Evolutionary conservation across 2,797 vertebrate genomes (phyloP).

Genomic region (Siniperca obscura): DNA sequence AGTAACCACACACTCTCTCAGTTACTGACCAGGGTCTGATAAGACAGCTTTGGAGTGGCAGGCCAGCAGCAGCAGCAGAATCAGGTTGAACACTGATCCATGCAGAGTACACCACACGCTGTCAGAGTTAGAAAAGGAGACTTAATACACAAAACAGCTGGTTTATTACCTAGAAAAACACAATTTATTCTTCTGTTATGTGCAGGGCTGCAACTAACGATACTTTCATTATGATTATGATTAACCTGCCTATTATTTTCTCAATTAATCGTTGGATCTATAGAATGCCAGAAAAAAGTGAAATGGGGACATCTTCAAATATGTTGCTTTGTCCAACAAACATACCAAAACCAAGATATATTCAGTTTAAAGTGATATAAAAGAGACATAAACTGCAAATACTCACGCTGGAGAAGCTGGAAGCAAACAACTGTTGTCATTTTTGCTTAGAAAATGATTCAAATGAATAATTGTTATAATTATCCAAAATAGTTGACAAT

Average conservation of each 20-base stretch:
- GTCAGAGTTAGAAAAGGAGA: neutral
- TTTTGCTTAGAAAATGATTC: too few relatives aligned
- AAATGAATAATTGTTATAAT: too few relatives aligned
- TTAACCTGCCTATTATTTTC: neutral
- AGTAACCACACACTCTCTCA: neutral
- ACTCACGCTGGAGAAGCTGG: too few relatives aligned
- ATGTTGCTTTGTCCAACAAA: too few relatives aligned
- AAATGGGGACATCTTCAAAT: too few relatives aligned
- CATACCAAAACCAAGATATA: too few relatives aligned
- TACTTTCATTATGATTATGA: neutral
- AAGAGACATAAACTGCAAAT: too few relatives aligned
- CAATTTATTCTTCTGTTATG: neutral
- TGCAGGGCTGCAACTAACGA: neutral
- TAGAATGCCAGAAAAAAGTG: too few relatives aligned
- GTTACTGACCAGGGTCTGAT: constrained; percentile 86
- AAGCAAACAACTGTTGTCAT: too few relatives aligned
- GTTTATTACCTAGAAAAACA: neutral
- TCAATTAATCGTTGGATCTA: neutral
- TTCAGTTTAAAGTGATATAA: too few relatives aligned
- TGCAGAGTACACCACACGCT: constrained; percentile 87
- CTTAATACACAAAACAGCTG: neutral
- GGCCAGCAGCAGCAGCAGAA: constrained; percentile 86
- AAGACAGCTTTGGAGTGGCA: constrained; percentile 88
- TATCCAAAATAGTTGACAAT: too few relatives aligned
- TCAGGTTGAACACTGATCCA: constrained; percentile 85